Conservation (phyloP, 2,888 invertebrate genomes). For the Scaptomyza polygonia region DNA sequence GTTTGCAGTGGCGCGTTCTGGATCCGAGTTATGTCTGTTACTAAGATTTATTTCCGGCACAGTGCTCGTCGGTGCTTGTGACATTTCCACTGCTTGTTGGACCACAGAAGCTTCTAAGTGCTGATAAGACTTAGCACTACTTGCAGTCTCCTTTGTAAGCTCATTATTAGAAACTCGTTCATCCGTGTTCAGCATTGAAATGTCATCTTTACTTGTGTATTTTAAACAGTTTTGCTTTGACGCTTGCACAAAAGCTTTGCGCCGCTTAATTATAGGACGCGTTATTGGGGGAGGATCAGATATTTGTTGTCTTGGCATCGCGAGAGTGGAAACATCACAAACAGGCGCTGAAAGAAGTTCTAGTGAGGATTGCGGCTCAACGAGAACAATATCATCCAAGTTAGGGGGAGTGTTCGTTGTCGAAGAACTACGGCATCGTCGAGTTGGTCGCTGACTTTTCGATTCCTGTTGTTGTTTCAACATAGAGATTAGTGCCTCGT, state of each 20-base stretch:
- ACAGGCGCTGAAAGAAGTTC: slow-evolving; percentile 13
- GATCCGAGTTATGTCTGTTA: background rate
- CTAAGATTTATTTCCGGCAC: slow-evolving; percentile 28
- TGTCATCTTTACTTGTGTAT: background rate
- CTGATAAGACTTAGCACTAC: background rate
- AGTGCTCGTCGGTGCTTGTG: slow-evolving; percentile 57
- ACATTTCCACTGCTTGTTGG: slow-evolving; percentile 3
- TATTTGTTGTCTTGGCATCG: slow-evolving; percentile 33
- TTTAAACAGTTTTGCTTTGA: slow-evolving; percentile 28
- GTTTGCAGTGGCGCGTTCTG: slow-evolving; percentile 4
- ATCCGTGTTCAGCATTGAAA: slow-evolving; percentile 8
- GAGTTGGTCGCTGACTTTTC: slow-evolving; percentile 53
- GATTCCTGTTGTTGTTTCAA: slow-evolving; percentile 75
- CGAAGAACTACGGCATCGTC: slow-evolving; percentile 62
- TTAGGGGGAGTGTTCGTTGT: slow-evolving; percentile 54
- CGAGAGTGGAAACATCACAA: slow-evolving; percentile 18
- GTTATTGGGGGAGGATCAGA: slow-evolving; percentile 55
- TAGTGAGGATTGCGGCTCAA: slow-evolving; percentile 66
- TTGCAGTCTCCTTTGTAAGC: slow-evolving; percentile 1
- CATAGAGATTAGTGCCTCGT: slow-evolving; percentile 77
- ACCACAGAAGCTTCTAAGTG: background rate
- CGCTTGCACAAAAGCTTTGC: slow-evolving; percentile 69
- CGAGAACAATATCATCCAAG: slow-evolving; percentile 80
- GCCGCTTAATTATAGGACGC: slow-evolving; percentile 76
- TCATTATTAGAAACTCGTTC: slow-evolving; percentile 14